Conservation (phyloP, 2,888 invertebrate genomes). For the Falcaria lacertinaria region DNA sequence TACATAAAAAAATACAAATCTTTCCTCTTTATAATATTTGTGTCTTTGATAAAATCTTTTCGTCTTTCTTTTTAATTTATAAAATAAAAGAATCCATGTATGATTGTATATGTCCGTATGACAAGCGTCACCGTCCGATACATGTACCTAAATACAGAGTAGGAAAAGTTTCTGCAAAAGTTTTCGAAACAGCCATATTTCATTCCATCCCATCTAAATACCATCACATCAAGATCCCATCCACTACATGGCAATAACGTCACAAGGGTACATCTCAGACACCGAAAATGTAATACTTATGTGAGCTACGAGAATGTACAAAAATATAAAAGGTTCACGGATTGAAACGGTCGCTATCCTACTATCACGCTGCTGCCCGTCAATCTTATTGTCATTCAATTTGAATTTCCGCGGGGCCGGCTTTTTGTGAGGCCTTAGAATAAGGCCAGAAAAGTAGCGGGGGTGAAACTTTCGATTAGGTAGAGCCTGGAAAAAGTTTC, state of each 20-base stretch:
- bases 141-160: no score
- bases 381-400: constrained; percentile 77
- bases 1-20: no score
- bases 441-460: constrained; percentile 30
- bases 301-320: constrained; percentile 7
- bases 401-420: constrained; percentile 68
- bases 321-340: constrained; percentile 36
- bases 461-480: no score
- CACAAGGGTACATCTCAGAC: constrained; percentile 17
- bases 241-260: no score
- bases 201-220: background rate
- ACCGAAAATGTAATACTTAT: constrained; percentile 53
- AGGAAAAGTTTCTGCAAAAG: no score
- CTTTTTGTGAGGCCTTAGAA: constrained; percentile 47
- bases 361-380: constrained; percentile 65
- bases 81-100: no score
- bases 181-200: background rate
- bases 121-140: no score
- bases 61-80: no score
- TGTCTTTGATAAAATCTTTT: no score
- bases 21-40: no score
- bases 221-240: background rate
- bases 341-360: constrained; percentile 49
- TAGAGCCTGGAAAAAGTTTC: no score
- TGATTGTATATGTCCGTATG: no score